These are phyloP conservation scores for Aramus guarauna DNA, from an alignment of 2,113 vertebrate genomes.

Conservation along the genomic window DNA sequence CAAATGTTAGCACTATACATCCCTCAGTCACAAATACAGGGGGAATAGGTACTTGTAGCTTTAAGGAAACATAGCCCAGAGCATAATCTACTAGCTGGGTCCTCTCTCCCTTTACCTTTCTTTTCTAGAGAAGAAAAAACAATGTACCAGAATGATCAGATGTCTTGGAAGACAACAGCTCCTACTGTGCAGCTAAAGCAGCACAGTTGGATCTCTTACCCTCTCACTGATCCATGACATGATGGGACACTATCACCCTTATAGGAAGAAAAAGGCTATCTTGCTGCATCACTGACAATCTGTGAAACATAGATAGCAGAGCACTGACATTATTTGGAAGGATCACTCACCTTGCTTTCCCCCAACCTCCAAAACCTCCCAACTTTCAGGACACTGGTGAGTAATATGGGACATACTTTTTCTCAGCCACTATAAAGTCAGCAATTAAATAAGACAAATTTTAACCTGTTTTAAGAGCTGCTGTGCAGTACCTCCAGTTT, in stretches of 20 bases:
- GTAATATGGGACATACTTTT: not conserved
- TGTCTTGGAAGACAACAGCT: not conserved
- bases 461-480: not conserved
- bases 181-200: not conserved
- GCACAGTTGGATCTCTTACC: not conserved
- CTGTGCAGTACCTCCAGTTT: not conserved
- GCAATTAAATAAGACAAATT: not conserved
- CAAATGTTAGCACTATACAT: not conserved
- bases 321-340: not conserved
- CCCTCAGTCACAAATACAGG: not conserved
- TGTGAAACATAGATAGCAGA: not conserved
- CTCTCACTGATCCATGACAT: not conserved
- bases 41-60: not conserved
- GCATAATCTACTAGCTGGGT: not conserved
- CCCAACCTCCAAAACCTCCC: fast-evolving
- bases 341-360: not conserved
- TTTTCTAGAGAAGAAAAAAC: not conserved
- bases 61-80: not conserved
- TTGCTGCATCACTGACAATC: not conserved
- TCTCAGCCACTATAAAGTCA: not conserved
- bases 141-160: not conserved
- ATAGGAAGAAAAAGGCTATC: not conserved
- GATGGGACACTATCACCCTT: not conserved
- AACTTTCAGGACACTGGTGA: not conserved
- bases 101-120: not conserved